Conservation (phyloP, 2,888 invertebrate genomes). For the Nephrotoma appendiculata region DNA sequence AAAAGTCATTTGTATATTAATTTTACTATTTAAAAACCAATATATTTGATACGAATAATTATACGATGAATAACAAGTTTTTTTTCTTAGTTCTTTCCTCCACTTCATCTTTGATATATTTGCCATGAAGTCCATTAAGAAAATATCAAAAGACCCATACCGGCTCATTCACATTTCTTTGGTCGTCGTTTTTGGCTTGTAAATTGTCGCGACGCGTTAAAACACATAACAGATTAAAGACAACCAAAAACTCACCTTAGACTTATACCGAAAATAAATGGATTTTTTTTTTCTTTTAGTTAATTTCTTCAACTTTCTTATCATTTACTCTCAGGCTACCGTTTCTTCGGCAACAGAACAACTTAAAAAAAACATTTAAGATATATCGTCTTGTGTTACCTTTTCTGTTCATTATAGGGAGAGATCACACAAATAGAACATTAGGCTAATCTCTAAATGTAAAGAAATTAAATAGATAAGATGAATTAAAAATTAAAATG, state of each 20-base stretch:
- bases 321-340: neutral
- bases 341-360: neutral
- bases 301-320: neutral
- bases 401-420: neutral
- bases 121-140: neutral
- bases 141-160: neutral
- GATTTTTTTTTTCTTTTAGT: neutral
- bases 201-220: slow-evolving; percentile 4
- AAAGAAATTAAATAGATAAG: neutral
- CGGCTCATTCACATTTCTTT: neutral
- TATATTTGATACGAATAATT: neutral
- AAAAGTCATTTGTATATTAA: neutral
- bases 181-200: neutral
- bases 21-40: neutral
- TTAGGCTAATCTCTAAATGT: neutral
- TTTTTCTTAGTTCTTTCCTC: neutral
- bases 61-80: neutral
- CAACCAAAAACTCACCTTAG: neutral
- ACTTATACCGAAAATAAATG: neutral
- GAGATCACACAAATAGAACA: neutral
- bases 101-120: neutral
- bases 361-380: neutral
- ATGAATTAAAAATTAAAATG: neutral
- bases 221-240: slow-evolving; percentile 2
- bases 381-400: neutral